Percentiles rank a stretch among this genome's conserved stretches.
Evolutionary conservation across 2,888 invertebrate species (phyloP).

Genomic region (Stenurella melanura): DNA sequence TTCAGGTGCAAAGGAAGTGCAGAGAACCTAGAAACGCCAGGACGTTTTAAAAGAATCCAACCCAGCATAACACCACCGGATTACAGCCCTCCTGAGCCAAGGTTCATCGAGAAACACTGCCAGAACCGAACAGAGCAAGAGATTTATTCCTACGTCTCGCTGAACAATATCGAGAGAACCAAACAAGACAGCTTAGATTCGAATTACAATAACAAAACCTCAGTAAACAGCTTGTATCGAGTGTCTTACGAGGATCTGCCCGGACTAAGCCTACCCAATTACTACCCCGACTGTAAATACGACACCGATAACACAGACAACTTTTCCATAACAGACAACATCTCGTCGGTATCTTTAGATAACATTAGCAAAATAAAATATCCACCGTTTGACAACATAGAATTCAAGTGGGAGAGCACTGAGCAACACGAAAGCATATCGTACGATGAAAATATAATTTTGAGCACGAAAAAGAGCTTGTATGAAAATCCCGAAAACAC

Average conservation of each 20-base stretch:
- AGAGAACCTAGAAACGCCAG: slow-evolving; percentile 60
- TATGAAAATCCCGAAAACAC: slow-evolving; percentile 63
- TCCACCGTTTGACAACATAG: slow-evolving; percentile 62
- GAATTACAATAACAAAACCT: slow-evolving; percentile 77
- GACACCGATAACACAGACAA: slow-evolving; percentile 75
- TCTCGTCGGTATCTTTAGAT: slow-evolving; percentile 68
- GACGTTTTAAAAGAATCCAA: slow-evolving; percentile 47
- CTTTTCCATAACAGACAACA: slow-evolving; percentile 71
- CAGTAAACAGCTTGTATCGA: slow-evolving; percentile 68
- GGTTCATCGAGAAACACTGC: slow-evolving; percentile 50
- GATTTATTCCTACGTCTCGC: slow-evolving; percentile 50
- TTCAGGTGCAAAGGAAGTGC: slow-evolving; percentile 65
- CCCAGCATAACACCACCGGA: slow-evolving; percentile 60
- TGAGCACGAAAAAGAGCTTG: slow-evolving; percentile 64
- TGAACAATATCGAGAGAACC: slow-evolving; percentile 49
- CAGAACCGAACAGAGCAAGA: slow-evolving; percentile 46
- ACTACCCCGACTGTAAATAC: slow-evolving; percentile 73
- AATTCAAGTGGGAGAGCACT: slow-evolving; percentile 53
- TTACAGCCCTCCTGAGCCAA: slow-evolving; percentile 58
- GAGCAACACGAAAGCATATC: slow-evolving; percentile 65
- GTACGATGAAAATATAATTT: slow-evolving; percentile 71
- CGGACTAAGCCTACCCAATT: slow-evolving; percentile 72
- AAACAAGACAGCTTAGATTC: slow-evolving; percentile 76
- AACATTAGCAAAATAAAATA: slow-evolving; percentile 69
- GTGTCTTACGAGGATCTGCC: slow-evolving; percentile 65